Conservation (phyloP, 2,888 invertebrate species). For the Diadegma fenestrale region DNA sequence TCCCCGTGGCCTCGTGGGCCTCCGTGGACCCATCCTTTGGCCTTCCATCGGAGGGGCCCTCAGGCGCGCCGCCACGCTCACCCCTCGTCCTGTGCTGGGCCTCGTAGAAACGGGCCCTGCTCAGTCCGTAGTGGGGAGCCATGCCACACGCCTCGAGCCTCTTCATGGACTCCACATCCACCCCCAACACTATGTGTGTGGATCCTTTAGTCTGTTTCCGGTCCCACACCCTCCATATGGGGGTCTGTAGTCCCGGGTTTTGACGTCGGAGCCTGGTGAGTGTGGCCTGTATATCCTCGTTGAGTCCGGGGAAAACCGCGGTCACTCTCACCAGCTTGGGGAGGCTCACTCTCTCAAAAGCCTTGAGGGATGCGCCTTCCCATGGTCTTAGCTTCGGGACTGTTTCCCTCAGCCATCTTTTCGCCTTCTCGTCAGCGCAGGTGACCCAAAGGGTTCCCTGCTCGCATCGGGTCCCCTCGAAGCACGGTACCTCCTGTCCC, state of each 20-base stretch:
- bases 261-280: conserved; percentile 54
- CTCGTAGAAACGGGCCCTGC: conserved; percentile 26
- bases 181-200: conserved; percentile 58
- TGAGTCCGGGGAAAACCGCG: too few relatives aligned
- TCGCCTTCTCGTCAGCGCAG: conserved; percentile 37
- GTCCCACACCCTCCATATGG: not conserved
- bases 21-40: too few relatives aligned
- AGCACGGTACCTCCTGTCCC: conserved; percentile 38
- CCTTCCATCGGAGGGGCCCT: too few relatives aligned
- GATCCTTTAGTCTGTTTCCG: not conserved
- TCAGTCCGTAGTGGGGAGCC: too few relatives aligned
- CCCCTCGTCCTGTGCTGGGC: not conserved
- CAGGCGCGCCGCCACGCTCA: too few relatives aligned
- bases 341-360: too few relatives aligned
- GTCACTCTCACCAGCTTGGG: too few relatives aligned
- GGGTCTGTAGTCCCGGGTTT: conserved; percentile 61
- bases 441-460: conserved; percentile 24
- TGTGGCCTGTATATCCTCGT: conserved; percentile 10
- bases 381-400: not conserved
- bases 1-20: too few relatives aligned
- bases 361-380: not conserved
- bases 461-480: conserved; percentile 29
- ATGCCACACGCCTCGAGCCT: not conserved
- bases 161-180: conserved; percentile 46
- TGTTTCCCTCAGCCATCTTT: conserved; percentile 1